A percentile compares a stretch with the other conserved stretches of the same genome.
These are phyloP conservation scores for Portunus trituberculatus DNA, from an alignment of 1,140 invertebrate species.

Conservation along the genomic window DNA sequence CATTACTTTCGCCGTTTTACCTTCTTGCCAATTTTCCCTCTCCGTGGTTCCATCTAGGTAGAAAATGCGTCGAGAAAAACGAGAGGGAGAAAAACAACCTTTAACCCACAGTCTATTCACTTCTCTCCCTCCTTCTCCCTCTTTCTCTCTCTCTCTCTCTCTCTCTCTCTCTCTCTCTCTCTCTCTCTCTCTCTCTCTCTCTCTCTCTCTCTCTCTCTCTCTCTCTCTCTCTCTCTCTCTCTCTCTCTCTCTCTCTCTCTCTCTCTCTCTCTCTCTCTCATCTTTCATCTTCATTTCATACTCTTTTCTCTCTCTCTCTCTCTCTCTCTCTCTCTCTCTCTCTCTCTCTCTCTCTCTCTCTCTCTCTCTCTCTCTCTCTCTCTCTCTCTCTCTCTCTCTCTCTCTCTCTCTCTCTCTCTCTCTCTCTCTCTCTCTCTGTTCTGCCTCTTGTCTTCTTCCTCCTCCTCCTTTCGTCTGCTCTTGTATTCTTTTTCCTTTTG, in stretches of 20 bases:
- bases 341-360: too few relatives aligned
- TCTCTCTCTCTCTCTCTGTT: neutral
- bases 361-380: neutral
- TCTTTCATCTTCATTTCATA: neutral
- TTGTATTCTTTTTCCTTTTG: neutral
- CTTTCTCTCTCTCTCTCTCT: neutral
- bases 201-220: too few relatives aligned
- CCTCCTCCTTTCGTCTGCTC: neutral
- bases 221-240: too few relatives aligned
- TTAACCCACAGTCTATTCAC: neutral
- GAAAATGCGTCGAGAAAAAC: neutral
- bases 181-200: neutral
- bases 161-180: neutral
- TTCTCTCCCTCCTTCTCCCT: neutral
- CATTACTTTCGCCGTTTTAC: neutral
- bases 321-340: too few relatives aligned
- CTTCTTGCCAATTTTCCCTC: conserved; percentile 3
- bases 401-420: neutral
- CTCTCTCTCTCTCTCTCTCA: neutral
- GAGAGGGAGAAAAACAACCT: neutral
- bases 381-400: neutral
- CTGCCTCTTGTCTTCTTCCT: neutral
- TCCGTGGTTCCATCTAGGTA: neutral
- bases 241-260: neutral
- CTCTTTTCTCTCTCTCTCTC: neutral